Conservation (phyloP, 2,888 invertebrate species). For the Trissolcus brochymenae region DNA sequence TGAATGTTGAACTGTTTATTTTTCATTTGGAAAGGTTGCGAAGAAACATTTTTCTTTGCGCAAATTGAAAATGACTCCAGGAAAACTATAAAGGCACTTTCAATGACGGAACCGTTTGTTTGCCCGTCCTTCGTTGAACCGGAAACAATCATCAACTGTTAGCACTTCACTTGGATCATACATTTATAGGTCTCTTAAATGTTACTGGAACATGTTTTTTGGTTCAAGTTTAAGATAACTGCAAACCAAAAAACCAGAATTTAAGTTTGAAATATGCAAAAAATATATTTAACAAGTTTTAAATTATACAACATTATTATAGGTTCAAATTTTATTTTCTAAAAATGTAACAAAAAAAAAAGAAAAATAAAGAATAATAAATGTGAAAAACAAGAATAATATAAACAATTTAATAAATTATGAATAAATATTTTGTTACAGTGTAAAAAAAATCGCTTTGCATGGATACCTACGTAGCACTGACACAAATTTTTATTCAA, state of each 20-base stretch:
- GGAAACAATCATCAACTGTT: conserved; percentile 48
- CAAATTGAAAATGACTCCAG: neutral
- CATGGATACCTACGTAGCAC: conserved; percentile 25
- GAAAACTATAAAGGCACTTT: conserved; percentile 24
- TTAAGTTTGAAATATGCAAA: neutral
- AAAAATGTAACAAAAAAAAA: neutral
- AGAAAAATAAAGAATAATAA: no score
- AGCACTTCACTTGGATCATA: conserved; percentile 38
- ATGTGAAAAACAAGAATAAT: no score
- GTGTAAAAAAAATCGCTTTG: conserved; percentile 9
- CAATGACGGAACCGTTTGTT: conserved; percentile 46
- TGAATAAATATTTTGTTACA: conserved; percentile 12
- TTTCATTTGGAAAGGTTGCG: no score
- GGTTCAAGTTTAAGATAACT: neutral
- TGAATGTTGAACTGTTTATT: no score
- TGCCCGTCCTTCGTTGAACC: conserved; percentile 44
- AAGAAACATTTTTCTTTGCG: no score
- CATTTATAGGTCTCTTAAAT: conserved; percentile 29
- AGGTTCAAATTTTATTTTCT: no score
- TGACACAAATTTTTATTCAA: conserved; percentile 25
- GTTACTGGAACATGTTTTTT: conserved; percentile 13
- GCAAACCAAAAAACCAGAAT: neutral
- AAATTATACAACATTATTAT: no score
- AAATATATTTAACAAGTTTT: no score
- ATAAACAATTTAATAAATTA: no score